phyloP scores from a whole-genome alignment of 1,140 invertebrate genomes.

The Drosophila punjabiensis region DNA sequence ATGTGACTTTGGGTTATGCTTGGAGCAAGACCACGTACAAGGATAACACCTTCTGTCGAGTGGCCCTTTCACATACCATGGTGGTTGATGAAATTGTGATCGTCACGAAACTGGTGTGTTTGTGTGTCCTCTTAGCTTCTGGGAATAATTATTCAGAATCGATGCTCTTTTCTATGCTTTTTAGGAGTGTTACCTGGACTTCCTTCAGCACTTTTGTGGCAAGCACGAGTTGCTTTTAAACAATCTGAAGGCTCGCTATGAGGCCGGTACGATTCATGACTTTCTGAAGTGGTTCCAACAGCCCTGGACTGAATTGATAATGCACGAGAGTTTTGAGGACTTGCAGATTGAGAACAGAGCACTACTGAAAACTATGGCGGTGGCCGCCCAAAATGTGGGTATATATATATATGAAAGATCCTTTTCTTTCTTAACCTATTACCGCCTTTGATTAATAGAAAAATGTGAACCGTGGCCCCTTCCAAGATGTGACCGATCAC shows the following conservation, averaged over 20 bases:
- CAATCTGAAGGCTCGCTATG: slow-evolving; percentile 48
- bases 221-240: slow-evolving; percentile 70
- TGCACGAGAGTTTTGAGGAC: slow-evolving; percentile 58
- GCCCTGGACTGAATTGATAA: slow-evolving; percentile 72
- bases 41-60: slow-evolving; percentile 63
- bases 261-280: slow-evolving; percentile 24
- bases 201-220: slow-evolving; percentile 66
- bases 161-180: not conserved
- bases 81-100: slow-evolving; percentile 75
- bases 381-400: slow-evolving; percentile 21
- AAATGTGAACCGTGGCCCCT: not conserved
- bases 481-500: not conserved
- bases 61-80: slow-evolving; percentile 41
- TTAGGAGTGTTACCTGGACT: slow-evolving; percentile 54
- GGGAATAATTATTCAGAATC: not conserved
- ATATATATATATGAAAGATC: too few relatives aligned
- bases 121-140: not conserved
- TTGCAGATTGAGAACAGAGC: slow-evolving; percentile 50
- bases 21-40: slow-evolving; percentile 53
- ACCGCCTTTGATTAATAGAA: not conserved
- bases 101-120: slow-evolving; percentile 58
- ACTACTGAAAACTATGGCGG: slow-evolving; percentile 33
- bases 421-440: not conserved
- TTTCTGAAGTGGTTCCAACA: slow-evolving; percentile 65
- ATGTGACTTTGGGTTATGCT: not conserved